These are phyloP conservation scores for Linhomoeus sp. DNA, from an alignment of 2,888 invertebrate genomes.

Conservation along the genomic window DNA sequence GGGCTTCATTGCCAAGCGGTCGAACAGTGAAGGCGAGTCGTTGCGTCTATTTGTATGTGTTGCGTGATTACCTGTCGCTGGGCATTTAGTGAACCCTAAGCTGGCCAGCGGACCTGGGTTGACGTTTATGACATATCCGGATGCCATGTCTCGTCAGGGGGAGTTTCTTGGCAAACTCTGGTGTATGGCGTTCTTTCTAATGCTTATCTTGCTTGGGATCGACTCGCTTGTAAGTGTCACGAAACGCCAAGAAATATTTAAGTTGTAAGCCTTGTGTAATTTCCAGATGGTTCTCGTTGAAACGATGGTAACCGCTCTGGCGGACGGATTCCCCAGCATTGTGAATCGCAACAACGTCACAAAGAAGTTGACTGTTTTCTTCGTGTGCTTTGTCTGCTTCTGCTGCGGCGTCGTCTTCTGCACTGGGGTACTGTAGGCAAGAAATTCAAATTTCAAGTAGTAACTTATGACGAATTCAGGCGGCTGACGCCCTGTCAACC, in stretches of 20 bases:
- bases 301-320: too few species aligned
- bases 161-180: not conserved
- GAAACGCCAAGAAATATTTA: too few species aligned
- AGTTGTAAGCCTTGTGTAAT: too few species aligned
- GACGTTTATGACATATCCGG: slow-evolving; percentile 1
- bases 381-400: slow-evolving; percentile 4
- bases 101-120: not conserved
- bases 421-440: slow-evolving; percentile 2
- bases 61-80: too few species aligned
- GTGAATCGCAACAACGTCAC: too few species aligned
- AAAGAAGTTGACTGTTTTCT: not conserved
- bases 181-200: not conserved
- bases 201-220: slow-evolving; percentile 1
- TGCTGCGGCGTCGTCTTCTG: slow-evolving; percentile 5
- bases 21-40: too few species aligned
- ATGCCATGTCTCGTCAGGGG: not conserved
- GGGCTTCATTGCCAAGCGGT: slow-evolving; percentile 2
- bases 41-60: too few species aligned
- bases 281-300: too few species aligned
- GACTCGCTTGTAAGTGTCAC: not conserved
- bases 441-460: too few species aligned
- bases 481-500: slow-evolving; percentile 28
- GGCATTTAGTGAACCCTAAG: not conserved
- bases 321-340: too few species aligned
- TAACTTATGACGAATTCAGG: too few species aligned